These are phyloP conservation scores for fruit fly (Drosophila melanogaster) DNA, from an alignment of 1,140 invertebrate genomes.

Conservation along the genomic window DNA sequence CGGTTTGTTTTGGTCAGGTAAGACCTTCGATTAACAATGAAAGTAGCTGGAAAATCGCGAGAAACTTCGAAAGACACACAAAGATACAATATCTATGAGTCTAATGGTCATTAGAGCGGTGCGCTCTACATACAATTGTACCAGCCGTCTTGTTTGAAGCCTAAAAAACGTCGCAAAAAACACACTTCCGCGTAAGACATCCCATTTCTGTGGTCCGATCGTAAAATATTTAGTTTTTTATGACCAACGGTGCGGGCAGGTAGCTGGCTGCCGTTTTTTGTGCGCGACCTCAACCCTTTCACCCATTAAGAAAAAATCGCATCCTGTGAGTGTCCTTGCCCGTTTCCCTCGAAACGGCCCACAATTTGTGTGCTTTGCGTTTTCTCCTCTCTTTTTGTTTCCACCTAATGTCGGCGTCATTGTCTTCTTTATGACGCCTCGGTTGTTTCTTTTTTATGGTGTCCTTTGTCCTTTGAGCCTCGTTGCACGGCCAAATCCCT, in stretches of 20 bases:
- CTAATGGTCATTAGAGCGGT: slow-evolving; percentile 40
- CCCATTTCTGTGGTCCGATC: slow-evolving; percentile 42
- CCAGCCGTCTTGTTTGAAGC: slow-evolving; percentile 4
- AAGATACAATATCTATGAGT: slow-evolving; percentile 11
- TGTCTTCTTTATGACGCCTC: slow-evolving; percentile 71
- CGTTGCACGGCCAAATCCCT: slow-evolving; percentile 28
- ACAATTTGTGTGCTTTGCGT: slow-evolving; percentile 8
- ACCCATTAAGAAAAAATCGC: slow-evolving; percentile 71
- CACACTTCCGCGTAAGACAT: slow-evolving; percentile 65
- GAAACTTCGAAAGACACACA: slow-evolving; percentile 45
- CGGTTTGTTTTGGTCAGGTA: slow-evolving; percentile 56
- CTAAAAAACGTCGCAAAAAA: slow-evolving; percentile 40
- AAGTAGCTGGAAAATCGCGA: slow-evolving; percentile 77
- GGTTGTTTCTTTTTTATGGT: slow-evolving; percentile 75
- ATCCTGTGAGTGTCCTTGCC: slow-evolving; percentile 55
- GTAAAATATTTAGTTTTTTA: slow-evolving; percentile 79
- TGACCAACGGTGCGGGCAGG: slow-evolving; percentile 21
- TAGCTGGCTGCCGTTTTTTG: slow-evolving; percentile 55
- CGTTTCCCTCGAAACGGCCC: slow-evolving; percentile 40
- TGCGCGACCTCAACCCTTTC: slow-evolving; percentile 62
- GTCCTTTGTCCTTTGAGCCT: slow-evolving; percentile 45
- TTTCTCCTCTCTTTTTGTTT: slow-evolving; percentile 60
- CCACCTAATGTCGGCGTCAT: slow-evolving; percentile 63
- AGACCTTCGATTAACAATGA: slow-evolving; percentile 66
- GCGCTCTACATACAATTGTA: slow-evolving; percentile 70